Evolutionary conservation across 1,140 invertebrate genomes (phyloP).

Genomic region (Daktulosphaira vitifoliae): DNA sequence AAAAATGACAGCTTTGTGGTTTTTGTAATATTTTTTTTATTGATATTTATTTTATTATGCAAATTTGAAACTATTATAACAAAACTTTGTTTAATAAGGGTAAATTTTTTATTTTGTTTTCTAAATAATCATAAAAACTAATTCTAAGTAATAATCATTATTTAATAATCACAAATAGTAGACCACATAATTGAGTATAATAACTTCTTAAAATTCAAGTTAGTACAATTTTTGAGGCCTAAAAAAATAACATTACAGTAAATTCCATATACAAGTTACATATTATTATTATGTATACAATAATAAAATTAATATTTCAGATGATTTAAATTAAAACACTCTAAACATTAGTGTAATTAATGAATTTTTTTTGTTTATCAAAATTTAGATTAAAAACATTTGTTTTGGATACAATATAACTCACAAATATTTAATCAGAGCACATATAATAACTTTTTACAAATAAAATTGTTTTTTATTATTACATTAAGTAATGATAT

Average conservation of each 20-base stretch:
- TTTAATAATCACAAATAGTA: no score
- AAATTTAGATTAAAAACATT: background rate
- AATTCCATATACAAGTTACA: conserved; percentile 21
- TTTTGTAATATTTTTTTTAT: no score
- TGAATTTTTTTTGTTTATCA: conserved; percentile 7
- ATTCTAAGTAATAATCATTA: no score
- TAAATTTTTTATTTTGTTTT: no score
- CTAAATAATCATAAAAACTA: no score
- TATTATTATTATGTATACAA: conserved; percentile 20
- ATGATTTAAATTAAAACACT: background rate
- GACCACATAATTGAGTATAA: background rate
- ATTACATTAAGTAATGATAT: no score
- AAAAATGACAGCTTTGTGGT: no score
- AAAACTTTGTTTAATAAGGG: no score
- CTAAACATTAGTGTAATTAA: conserved; percentile 19
- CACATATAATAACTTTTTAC: conserved; percentile 15
- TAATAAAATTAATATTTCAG: conserved; percentile 14
- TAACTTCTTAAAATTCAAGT: background rate
- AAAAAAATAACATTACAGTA: background rate
- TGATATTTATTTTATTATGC: no score
- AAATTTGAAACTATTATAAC: no score
- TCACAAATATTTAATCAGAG: background rate
- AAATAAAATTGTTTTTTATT: conserved; percentile 14
- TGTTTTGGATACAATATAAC: background rate
- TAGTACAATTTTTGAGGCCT: background rate